Evolutionary conservation across 1,140 invertebrate genomes (phyloP).

Genomic region (Matsumurasca onukii): DNA sequence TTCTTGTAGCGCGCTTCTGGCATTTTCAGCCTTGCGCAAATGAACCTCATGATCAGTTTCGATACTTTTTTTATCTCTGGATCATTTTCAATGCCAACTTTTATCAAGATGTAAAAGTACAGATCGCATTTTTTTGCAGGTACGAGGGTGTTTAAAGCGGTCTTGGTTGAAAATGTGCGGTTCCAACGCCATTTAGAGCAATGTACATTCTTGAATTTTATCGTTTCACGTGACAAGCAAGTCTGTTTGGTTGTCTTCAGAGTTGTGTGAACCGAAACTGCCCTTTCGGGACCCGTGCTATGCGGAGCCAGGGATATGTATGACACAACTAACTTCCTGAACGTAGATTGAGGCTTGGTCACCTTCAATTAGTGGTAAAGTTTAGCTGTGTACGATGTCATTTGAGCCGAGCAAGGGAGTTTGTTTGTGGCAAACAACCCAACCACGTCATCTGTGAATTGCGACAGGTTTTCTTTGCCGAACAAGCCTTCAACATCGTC

Average conservation of each 20-base stretch:
- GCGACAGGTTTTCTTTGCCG: neutral
- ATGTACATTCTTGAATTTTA: too few species aligned
- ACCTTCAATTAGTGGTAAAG: neutral
- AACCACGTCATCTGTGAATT: neutral
- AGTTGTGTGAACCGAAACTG: neutral
- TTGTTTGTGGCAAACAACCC: neutral
- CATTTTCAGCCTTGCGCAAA: constrained; percentile 35
- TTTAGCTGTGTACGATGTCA: neutral
- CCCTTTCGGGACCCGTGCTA: neutral
- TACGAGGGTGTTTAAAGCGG: constrained; percentile 49
- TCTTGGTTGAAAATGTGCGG: too few species aligned
- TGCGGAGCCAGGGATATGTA: neutral
- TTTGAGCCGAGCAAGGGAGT: neutral
- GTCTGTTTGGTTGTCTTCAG: neutral
- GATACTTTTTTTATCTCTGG: constrained; percentile 30
- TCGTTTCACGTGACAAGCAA: neutral
- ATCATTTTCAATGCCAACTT: constrained; percentile 11
- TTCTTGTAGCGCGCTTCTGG: constrained; percentile 24
- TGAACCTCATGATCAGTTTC: constrained; percentile 36
- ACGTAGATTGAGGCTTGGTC: neutral
- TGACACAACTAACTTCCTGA: neutral
- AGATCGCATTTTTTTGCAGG: constrained; percentile 38
- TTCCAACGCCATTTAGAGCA: too few species aligned
- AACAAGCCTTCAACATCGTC: neutral
- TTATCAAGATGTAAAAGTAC: constrained; percentile 36